A percentile compares a stretch with the other conserved stretches of the same genome.
Evolutionary conservation across 1,140 invertebrate genomes (phyloP).

Genomic region (Stratiolaelaps scimitus): DNA sequence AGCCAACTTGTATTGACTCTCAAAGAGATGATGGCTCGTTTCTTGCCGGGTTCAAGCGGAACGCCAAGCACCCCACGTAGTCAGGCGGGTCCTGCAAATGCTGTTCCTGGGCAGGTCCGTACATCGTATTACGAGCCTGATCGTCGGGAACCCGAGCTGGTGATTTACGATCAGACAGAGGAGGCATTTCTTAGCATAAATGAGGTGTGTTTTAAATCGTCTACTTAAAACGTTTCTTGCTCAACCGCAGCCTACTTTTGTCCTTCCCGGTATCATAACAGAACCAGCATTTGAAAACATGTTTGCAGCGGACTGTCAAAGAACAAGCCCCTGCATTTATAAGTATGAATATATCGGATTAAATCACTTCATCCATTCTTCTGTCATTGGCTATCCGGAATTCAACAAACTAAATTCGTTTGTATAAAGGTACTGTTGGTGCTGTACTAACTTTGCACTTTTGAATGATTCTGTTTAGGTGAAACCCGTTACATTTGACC

Average conservation of each 20-base stretch:
- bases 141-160: conserved; percentile 19
- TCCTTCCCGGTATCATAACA: too few species aligned
- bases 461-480: not conserved
- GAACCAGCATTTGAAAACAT: not conserved
- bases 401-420: not conserved
- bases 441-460: not conserved
- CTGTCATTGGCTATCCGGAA: not conserved
- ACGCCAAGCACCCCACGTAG: too few species aligned
- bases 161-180: conserved; percentile 1
- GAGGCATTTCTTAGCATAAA: not conserved
- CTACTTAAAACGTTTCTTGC: too few species aligned
- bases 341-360: too few species aligned
- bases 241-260: too few species aligned
- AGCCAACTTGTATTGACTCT: not conserved
- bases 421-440: too few species aligned
- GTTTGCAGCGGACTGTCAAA: not conserved
- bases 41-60: not conserved
- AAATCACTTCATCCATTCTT: too few species aligned
- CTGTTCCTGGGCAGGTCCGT: not conserved
- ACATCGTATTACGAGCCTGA: conserved; percentile 11
- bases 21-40: conserved; percentile 9
- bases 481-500: conserved; percentile 19
- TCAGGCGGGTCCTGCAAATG: too few species aligned
- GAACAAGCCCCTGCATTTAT: too few species aligned
- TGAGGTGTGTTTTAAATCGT: not conserved